Conservation (phyloP, 2,797 vertebrate species). For the Xyrichtys novacula region DNA sequence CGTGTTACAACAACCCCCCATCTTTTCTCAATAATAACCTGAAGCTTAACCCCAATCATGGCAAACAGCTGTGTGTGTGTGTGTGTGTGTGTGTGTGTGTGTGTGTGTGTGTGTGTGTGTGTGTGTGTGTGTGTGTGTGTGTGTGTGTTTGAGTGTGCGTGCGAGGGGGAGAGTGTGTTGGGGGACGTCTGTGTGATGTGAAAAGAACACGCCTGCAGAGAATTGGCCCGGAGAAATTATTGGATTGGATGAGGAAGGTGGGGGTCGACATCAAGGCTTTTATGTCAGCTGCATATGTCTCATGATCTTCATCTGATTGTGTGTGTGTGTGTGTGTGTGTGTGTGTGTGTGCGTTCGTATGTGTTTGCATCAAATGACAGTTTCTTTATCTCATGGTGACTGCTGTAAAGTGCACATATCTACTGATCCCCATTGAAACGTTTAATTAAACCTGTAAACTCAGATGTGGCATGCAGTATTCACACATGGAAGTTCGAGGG, state of each 20-base stretch:
- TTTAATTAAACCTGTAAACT: not conserved
- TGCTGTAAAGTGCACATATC: not conserved
- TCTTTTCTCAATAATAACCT: conserved; percentile 38
- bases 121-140: conserved; percentile 6
- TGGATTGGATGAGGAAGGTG: conserved; percentile 40
- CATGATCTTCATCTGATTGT: conserved; percentile 14
- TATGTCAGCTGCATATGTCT: conserved; percentile 46
- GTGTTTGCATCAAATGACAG: conserved; percentile 13
- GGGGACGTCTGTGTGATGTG: conserved; percentile 2
- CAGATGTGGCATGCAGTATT: not conserved
- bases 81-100: not conserved
- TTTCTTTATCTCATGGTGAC: conserved; percentile 9
- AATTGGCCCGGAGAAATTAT: conserved; percentile 29
- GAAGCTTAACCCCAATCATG: conserved; percentile 56
- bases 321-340: not conserved
- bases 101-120: conserved; percentile 10
- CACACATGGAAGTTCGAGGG: not conserved
- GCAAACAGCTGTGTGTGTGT: conserved; percentile 28
- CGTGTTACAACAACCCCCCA: conserved; percentile 9
- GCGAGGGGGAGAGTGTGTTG: not conserved
- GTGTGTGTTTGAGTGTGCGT: conserved; percentile 6
- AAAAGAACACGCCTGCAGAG: not conserved
- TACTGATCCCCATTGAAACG: not conserved
- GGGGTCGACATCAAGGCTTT: conserved; percentile 47
- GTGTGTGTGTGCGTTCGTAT: not conserved